Evolutionary conservation across 2,113 vertebrate species (phyloP), one percentile per base, ranked within the genome.

Genomic region (Lampris incognitus): DNA sequence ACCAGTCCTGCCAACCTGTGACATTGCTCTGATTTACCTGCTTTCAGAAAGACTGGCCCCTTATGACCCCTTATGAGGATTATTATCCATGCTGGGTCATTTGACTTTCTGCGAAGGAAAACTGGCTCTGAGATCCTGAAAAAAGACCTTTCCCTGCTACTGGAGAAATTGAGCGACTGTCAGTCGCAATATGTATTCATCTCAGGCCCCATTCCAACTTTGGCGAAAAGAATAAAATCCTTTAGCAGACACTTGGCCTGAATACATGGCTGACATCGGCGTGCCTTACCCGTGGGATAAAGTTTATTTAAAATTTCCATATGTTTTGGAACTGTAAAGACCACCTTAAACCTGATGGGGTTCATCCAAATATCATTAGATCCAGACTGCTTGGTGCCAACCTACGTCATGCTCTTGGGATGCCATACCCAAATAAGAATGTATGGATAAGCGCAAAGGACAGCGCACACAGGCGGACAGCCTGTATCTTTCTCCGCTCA

Each of bases 81-180:
- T 70, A 66, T 60, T 40, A 70, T 71, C 56, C 49, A 66, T 3
- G 11, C 48, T 48, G 56, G 37, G 41, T 51, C 48, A 56, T 56
- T 56, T 66, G 50, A 81, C 50, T 66, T 48, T 57, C 41, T 50
- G 49, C 0, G 1, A 49, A 70, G n/a, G 50, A 72, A 48, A 50
- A 74, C 54, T 60, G 44, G 2, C 51, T 69, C n/a, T 50, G 2
- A 54, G 68, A 49, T 42, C 38, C 5, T 37, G 7, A 49, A 7
- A 59, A 64, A 51, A 41, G 4, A 49, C n/a, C 13, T 64, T 64
- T 64, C 1, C 44, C 49, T n/a, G 24, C 37, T 41, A 11, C 51
- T 63, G 39, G 63, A 57, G 40, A 62, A 79, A 66, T 36, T 24
- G 37, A 66, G 44, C 4, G 1, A 36, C 36, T 50, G 13, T 42